Conservation (phyloP, 2,888 invertebrate species). For the Lymantria monacha region DNA sequence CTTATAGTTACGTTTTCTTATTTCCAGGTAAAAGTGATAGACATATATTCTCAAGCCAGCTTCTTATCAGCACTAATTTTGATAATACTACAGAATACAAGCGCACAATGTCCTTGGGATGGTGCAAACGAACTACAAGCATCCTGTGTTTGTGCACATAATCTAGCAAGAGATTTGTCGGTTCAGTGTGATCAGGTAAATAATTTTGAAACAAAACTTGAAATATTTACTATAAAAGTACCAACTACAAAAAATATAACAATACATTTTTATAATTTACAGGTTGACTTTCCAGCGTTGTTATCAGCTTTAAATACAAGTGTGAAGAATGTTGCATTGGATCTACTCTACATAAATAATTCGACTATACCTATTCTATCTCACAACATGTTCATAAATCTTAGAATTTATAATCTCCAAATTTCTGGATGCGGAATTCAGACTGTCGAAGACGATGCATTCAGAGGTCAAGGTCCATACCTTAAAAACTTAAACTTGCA, state of each 20-base stretch:
- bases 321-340: slow-evolving; percentile 86
- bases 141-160: slow-evolving; percentile 94
- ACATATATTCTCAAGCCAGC: slow-evolving; percentile 38
- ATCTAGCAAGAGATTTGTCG: slow-evolving; percentile 91
- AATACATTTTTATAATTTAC: slow-evolving; percentile 13
- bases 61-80: slow-evolving; percentile 42
- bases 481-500: slow-evolving; percentile 92
- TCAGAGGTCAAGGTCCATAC: slow-evolving; percentile 90
- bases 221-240: background rate
- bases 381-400: slow-evolving; percentile 85
- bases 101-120: slow-evolving; percentile 93
- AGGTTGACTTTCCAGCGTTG: slow-evolving; percentile 90
- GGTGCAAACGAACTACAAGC: slow-evolving; percentile 88
- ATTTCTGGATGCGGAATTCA: slow-evolving; percentile 91
- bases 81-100: slow-evolving; percentile 41
- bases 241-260: background rate
- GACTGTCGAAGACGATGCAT: slow-evolving; percentile 87
- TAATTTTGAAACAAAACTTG: background rate
- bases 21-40: slow-evolving; percentile 48
- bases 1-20: slow-evolving; percentile 1
- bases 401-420: slow-evolving; percentile 91
- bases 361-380: slow-evolving; percentile 87
- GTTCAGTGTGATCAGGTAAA: slow-evolving; percentile 93
- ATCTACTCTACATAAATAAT: slow-evolving; percentile 94
- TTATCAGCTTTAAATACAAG: slow-evolving; percentile 87